Base-by-base conservation (phyloP, 2,797 vertebrate genomes). In the Poeciliopsis gracilis region DNA sequence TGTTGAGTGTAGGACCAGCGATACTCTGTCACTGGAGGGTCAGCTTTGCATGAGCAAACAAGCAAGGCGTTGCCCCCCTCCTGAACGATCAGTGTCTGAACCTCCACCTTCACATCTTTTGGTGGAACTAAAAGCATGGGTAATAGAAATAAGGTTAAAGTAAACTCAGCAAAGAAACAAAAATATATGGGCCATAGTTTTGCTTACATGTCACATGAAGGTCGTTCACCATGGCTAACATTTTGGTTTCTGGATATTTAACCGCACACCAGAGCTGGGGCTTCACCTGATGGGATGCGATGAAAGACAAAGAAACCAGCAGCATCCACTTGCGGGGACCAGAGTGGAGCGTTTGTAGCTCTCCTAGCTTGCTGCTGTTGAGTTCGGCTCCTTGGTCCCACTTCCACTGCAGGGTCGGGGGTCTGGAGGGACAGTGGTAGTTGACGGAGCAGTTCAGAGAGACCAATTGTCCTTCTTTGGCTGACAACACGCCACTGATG, bases 181-280 rank as follows among this genome's bases (percentile, higher is more conserved):
- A 72, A 33, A 77, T 33, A 73, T 1, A 30, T 2, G 4, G 0
- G 28, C 33, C 20, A 38, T 30, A 77, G 20, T 10, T 30, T 0
- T 73, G 69, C 95, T 91, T 86, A 97, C 96, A 97, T 72, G 91
- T 95, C 55, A 96, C 91, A 36, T 94, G 94, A 33, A 96, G 83
- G 51, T 94, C 86, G 71, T 78, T 91, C 0, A 67, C n/a, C 0
- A 51, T 72, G 11, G 83, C 47, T 41, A 88, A 47, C 30, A 43
- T 76, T 77, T 71, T 86, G 53, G 74, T 80, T 45, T 90, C 89
- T 4, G 91, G 87, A 75, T 93, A 94, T 38, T 36, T 86, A 47
- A 90, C 93, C 20, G 94, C 92, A 87, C 96, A 97, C 25, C 84
- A 88, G 71, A 96, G 77, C 28, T 87, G 87, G 28, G 95, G 91